Conservation (phyloP, 2,113 vertebrate species). For the Acrocephalus kingi region DNA sequence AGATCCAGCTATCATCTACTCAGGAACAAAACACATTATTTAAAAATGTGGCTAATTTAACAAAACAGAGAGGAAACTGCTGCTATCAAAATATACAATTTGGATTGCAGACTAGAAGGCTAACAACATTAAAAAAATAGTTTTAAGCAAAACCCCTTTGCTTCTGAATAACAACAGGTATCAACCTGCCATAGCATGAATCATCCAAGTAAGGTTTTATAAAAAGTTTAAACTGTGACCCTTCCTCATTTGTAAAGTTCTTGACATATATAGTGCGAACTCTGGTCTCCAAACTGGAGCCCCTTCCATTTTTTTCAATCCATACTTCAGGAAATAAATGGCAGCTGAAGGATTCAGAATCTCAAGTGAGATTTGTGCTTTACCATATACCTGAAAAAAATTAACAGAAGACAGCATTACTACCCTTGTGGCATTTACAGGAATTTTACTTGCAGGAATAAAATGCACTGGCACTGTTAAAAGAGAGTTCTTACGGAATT, state of each 20-base stretch:
- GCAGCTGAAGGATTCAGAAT: slow-evolving; percentile 82
- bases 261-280: slow-evolving; percentile 66
- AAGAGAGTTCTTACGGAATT: neutral
- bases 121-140: slow-evolving; percentile 86
- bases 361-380: slow-evolving; percentile 99
- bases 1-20: slow-evolving; percentile 69
- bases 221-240: slow-evolving; percentile 72
- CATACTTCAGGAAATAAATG: slow-evolving; percentile 71
- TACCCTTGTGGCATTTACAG: neutral
- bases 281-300: slow-evolving; percentile 66
- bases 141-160: slow-evolving; percentile 81
- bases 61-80: slow-evolving; percentile 79
- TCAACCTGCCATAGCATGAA: slow-evolving; percentile 70
- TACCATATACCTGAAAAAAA: slow-evolving; percentile 91
- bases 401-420: neutral
- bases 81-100: slow-evolving; percentile 90
- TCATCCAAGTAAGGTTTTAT: slow-evolving; percentile 73
- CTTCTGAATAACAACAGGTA: slow-evolving; percentile 74
- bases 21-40: slow-evolving; percentile 71
- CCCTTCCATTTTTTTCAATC: slow-evolving; percentile 70
- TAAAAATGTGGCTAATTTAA: slow-evolving; percentile 79
- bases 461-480: neutral
- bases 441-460: neutral
- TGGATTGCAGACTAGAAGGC: slow-evolving; percentile 82
- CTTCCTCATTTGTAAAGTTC: slow-evolving; percentile 73